Conservation (phyloP, 2,888 invertebrate species). For the Drosophila conformis region DNA sequence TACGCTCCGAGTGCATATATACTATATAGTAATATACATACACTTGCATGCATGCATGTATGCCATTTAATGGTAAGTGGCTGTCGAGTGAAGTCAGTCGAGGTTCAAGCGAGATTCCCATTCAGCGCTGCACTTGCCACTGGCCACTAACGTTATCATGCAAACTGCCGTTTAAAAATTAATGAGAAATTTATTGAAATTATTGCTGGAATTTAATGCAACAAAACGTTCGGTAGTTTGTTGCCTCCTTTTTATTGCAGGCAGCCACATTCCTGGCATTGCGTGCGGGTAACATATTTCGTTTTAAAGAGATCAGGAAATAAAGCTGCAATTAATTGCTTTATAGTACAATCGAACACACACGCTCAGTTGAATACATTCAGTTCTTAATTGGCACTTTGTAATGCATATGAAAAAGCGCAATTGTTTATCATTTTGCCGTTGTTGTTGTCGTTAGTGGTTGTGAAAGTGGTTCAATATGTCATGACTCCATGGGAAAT, state of each 20-base stretch:
- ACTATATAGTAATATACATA: background rate
- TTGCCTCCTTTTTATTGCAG: constrained; percentile 1
- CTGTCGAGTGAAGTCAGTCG: constrained; percentile 7
- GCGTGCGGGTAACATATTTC: constrained; percentile 62
- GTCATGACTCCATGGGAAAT: constrained; percentile 9
- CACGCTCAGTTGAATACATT: constrained; percentile 16
- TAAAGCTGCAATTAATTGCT: constrained; percentile 72
- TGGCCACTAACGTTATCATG: constrained; percentile 28
- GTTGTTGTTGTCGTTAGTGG: constrained; percentile 21
- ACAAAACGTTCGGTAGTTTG: constrained; percentile 53
- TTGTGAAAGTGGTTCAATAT: constrained; percentile 16
- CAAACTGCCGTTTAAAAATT: constrained; percentile 56
- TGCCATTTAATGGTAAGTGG: constrained; percentile 51
- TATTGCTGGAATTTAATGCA: constrained; percentile 60
- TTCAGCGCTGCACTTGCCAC: constrained; percentile 14
- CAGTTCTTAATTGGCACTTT: constrained; percentile 13
- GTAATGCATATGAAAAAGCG: constrained; percentile 42
- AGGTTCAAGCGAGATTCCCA: constrained; percentile 9
- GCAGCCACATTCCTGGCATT: background rate
- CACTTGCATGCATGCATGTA: background rate
- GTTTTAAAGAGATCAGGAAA: constrained; percentile 47
- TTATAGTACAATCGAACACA: constrained; percentile 31
- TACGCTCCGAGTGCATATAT: background rate
- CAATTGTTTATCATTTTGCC: constrained; percentile 30
- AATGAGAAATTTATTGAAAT: constrained; percentile 63